Evolutionary conservation across 2,797 vertebrate species (phyloP).

Genomic region (Microctenopoma steveboyesi): DNA sequence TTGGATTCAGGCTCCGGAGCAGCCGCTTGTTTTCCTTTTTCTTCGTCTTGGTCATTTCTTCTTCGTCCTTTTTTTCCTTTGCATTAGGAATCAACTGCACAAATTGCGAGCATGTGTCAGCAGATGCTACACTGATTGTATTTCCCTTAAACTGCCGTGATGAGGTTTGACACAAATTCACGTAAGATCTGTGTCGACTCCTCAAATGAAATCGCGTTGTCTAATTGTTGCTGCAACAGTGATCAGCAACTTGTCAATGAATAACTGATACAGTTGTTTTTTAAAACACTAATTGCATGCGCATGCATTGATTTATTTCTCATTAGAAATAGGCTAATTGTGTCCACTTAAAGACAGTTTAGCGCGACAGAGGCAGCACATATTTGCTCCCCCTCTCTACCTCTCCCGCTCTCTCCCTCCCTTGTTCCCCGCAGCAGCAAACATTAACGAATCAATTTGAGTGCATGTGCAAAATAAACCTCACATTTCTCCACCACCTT

Average conservation of each 20-base stretch:
- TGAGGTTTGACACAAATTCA: too few relatives aligned
- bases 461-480: not conserved
- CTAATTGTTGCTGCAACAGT: constrained; percentile 15
- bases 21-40: constrained; percentile 1
- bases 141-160: not conserved
- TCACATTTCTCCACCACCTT: not conserved
- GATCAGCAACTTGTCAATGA: constrained; percentile 34
- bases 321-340: not conserved
- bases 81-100: not conserved
- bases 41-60: not conserved
- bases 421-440: not conserved
- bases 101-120: not conserved
- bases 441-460: constrained; percentile 1
- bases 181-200: too few relatives aligned
- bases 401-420: too few relatives aligned
- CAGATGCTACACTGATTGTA: not conserved
- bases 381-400: not conserved
- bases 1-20: constrained; percentile 25
- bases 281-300: constrained; percentile 16
- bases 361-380: constrained; percentile 5
- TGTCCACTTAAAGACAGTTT: constrained; percentile 4
- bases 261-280: not conserved
- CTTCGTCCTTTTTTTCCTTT: not conserved
- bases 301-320: constrained; percentile 13
- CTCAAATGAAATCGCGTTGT: not conserved